Base-by-base conservation (phyloP, 2,797 vertebrate genomes). In the Scolopax bukidnonensis region DNA sequence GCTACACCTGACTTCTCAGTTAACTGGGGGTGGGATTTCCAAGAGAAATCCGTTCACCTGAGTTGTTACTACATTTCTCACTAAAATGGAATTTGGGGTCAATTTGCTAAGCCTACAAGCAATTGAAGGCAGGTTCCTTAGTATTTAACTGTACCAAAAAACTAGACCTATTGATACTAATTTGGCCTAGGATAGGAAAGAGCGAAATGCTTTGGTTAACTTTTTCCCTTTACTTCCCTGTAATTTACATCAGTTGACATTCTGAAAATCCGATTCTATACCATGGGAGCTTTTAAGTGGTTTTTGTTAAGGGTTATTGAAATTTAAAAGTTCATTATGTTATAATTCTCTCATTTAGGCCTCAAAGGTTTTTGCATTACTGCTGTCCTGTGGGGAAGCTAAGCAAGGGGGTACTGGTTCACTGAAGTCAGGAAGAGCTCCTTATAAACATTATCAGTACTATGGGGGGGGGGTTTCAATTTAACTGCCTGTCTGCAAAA, bases 321-420 rank as follows among this genome's bases (percentile, higher is more conserved):
- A 91, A 92, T 84, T 28, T 84, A 36, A 69, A 93, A 78, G 87
- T 91, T 92, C 45, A 33, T 93, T 83, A 59, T 75, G 27, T 61
- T 87, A 28, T 30, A 75, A 43, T 87, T 92, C 56, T 92, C 77
- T 80, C 78, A 38, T 89, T 47, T 21, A 61, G 21, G 45, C 20
- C 76, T 84, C 87, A 75, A 91, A 92, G 45, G 89, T 33, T 93
- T 87, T 87, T 89, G 45, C 54, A 64, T 85, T 87, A 38, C 28
- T 83, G 33, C 38, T 77, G 89, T 85, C 87, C 61, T 65, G 32
- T 60, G 75, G 75, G 86, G 75, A 89, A 69, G 30, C 19, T 6
- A 30, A 85, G 68, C 51, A 85, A 70, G 30, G 18, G 32, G 56
- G 18, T 53, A 51, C n/a, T 67, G 78, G 11, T 48, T 75, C 25